A percentile compares a stretch with the other conserved stretches of the same genome.
Conservation (phyloP, 2,113 vertebrate species). For the Microtus ochrogaster region DNA sequence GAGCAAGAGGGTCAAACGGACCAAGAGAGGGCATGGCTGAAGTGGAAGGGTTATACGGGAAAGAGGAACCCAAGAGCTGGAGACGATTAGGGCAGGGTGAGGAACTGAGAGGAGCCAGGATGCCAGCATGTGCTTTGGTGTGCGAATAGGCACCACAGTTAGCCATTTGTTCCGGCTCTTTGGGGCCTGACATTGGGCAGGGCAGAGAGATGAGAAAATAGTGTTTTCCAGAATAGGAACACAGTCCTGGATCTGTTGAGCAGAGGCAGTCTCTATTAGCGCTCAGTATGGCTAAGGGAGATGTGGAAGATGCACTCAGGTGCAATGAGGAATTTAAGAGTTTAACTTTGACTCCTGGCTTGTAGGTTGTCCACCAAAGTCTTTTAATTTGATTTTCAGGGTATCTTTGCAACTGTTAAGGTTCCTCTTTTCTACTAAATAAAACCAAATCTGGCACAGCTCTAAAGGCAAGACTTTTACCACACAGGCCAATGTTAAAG, state of each 20-base stretch:
- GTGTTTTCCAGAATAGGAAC: constrained; percentile 30
- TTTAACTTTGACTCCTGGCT: constrained; percentile 6
- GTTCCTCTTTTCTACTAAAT: neutral
- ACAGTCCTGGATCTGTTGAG: neutral
- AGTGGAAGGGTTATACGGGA: neutral
- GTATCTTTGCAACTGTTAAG: constrained; percentile 19
- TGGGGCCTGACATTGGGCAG: neutral
- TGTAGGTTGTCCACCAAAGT: neutral
- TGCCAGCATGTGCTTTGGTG: neutral
- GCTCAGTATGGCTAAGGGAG: constrained; percentile 14
- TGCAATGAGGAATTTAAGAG: constrained; percentile 3
- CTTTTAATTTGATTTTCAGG: constrained; percentile 51
- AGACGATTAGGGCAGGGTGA: neutral
- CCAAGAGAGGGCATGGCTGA: neutral
- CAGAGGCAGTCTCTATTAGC: constrained; percentile 10
- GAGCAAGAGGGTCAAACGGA: neutral
- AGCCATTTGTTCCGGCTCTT: neutral
- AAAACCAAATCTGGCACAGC: constrained; percentile 51
- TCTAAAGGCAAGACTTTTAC: constrained; percentile 43
- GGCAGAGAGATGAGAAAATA: neutral
- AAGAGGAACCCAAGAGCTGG: neutral
- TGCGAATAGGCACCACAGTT: neutral
- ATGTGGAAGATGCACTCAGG: neutral
- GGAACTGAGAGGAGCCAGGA: neutral
- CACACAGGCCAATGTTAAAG: constrained; percentile 51